A percentile compares a stretch with the other conserved stretches of the same genome.
These are phyloP conservation scores for Morpho helenor DNA, from an alignment of 2,888 invertebrate genomes.

Conservation along the genomic window DNA sequence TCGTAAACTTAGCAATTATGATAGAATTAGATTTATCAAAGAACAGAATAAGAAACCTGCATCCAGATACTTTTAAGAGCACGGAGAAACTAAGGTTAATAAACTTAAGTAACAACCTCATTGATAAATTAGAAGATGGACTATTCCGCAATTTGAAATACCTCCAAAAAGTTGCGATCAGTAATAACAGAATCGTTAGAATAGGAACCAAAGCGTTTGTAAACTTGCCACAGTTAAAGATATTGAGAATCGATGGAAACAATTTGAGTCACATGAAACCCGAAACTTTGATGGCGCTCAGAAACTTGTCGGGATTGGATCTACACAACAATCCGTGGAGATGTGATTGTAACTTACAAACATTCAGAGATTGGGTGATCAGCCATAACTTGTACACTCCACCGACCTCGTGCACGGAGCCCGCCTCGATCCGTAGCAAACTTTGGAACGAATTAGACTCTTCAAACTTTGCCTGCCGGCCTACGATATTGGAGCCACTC, in stretches of 20 bases:
- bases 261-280: slow-evolving; percentile 83
- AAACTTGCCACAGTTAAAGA: slow-evolving; percentile 83
- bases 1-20: slow-evolving; percentile 86
- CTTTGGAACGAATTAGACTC: slow-evolving; percentile 86
- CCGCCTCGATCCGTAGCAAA: slow-evolving; percentile 81
- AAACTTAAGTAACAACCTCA: slow-evolving; percentile 86
- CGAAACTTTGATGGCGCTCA: slow-evolving; percentile 83
- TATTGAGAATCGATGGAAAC: slow-evolving; percentile 88
- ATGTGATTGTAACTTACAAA: slow-evolving; percentile 91
- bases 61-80: slow-evolving; percentile 85
- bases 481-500: slow-evolving; percentile 84
- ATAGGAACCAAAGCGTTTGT: slow-evolving; percentile 86
- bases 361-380: slow-evolving; percentile 88
- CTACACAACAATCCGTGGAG: slow-evolving; percentile 92
- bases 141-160: slow-evolving; percentile 86
- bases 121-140: slow-evolving; percentile 85
- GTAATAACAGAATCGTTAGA: slow-evolving; percentile 85
- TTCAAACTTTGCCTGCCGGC: slow-evolving; percentile 90
- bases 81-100: slow-evolving; percentile 86
- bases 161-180: slow-evolving; percentile 88
- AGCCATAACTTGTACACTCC: slow-evolving; percentile 86
- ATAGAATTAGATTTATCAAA: slow-evolving; percentile 91
- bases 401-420: slow-evolving; percentile 86
- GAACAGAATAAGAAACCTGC: slow-evolving; percentile 83
- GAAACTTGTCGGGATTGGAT: slow-evolving; percentile 85